Base-by-base conservation (phyloP, 2,797 vertebrate genomes). In the Lagodon rhomboides region DNA sequence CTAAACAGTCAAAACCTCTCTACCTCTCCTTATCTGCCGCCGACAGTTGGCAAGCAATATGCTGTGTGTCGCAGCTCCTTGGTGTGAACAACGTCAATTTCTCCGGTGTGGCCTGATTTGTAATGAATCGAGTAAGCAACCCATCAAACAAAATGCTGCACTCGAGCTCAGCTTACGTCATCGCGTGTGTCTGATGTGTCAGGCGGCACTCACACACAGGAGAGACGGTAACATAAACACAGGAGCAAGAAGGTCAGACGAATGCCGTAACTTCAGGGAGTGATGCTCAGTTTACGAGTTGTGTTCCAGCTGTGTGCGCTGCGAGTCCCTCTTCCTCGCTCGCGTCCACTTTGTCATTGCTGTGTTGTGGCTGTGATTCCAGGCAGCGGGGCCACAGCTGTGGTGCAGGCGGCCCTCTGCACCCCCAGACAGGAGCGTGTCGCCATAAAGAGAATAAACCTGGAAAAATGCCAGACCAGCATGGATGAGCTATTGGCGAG, bases 401-500 rank as follows among this genome's bases (percentile, higher is more conserved):
- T 99, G 89, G 98, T 99, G 63, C 98, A 99, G 95, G 98, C 98
- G 27, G 98, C 98, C 0, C 96, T 99, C 38, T 99, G 98, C 91
- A 96, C 96, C 94, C 98, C 97, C 86, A 95, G 97, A 93, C 97
- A 97, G 92, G 98, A 99, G 91, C 97, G 98, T 0, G 98, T 99
- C 80, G 98, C 98, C 92, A 99, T 99, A 94, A 99, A 99, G 94
- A 96, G 98, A 91, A 99, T 99, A 95, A 99, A 99, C 95, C 93
- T 99, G 96, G 98, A 99, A 94, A 99, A 99, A 96, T 99, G 98
- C 95, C 98, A 99, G 93, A 99, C 98, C 91, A 99, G 98, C 95
- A 99, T 99, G 98, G 98, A 99, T 70, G 98, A 99, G 90, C 94
- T 99, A 67, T 94, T 99, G 93, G 98, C 99, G 96, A 97, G 97